These are phyloP conservation scores for Ranitomeya imitator DNA, from an alignment of 2,113 vertebrate genomes.

Conservation along the genomic window DNA sequence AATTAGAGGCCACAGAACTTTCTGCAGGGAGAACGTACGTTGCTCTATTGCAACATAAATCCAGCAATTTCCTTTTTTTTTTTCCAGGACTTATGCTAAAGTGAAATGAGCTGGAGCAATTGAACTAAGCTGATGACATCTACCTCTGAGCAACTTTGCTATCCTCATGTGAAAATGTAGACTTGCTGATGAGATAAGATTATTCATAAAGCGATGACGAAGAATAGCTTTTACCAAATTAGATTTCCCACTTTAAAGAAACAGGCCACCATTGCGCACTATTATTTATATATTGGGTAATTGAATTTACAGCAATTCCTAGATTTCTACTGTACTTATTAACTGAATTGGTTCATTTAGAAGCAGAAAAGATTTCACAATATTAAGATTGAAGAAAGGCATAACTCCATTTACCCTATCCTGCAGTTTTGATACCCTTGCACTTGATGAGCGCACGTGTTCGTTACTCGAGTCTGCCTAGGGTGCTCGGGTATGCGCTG, in stretches of 20 bases:
- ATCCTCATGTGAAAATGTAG: neutral
- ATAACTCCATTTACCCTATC: neutral
- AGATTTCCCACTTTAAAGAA: neutral
- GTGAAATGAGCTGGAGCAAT: slow-evolving; percentile 15
- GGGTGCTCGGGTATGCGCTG: too few species aligned
- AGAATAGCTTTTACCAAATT: neutral
- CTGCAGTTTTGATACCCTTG: neutral
- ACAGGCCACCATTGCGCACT: neutral
- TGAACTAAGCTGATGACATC: slow-evolving; percentile 33
- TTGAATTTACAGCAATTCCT: neutral
- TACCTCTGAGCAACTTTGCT: neutral
- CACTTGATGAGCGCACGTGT: too few species aligned
- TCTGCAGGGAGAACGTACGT: slow-evolving; percentile 27
- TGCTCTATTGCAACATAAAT: slow-evolving; percentile 21
- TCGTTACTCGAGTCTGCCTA: too few species aligned
- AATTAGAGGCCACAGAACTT: slow-evolving; percentile 37
- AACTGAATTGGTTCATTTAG: neutral
- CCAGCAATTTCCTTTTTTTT: slow-evolving; percentile 9
- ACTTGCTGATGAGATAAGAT: slow-evolving; percentile 2
- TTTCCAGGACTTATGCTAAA: slow-evolving; percentile 11
- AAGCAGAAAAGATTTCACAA: neutral
- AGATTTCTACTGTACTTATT: neutral
- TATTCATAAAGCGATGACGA: neutral
- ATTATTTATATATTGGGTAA: neutral
- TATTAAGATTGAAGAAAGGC: neutral